Evolutionary conservation across 2,113 vertebrate species (phyloP).

Genomic region (Physeter macrocephalus): DNA sequence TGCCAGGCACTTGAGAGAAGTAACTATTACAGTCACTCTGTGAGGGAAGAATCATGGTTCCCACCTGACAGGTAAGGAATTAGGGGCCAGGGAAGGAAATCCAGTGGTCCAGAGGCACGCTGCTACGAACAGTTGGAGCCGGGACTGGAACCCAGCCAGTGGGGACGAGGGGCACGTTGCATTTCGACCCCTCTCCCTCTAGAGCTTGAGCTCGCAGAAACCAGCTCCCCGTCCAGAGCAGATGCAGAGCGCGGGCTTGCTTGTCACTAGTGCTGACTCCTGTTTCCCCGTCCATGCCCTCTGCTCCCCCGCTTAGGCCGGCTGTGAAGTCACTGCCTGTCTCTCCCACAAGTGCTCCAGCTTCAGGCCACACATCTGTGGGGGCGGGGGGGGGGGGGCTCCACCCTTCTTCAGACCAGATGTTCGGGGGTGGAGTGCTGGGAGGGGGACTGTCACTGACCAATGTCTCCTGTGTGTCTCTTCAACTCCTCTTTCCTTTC

Average conservation of each 20-base stretch:
- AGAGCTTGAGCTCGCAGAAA: neutral
- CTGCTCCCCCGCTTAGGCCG: constrained; percentile 55
- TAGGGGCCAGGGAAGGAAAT: neutral
- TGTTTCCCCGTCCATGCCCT: constrained; percentile 35
- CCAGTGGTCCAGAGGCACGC: neutral
- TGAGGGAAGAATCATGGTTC: neutral
- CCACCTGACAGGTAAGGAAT: neutral
- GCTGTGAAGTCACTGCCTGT: constrained; percentile 70
- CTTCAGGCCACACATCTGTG: constrained; percentile 58
- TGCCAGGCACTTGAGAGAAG: neutral
- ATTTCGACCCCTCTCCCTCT: neutral
- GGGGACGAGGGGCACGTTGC: rapidly evolving
- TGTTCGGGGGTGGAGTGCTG: constrained; percentile 63
- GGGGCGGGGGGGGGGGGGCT: constrained; percentile 33
- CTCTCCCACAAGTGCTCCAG: constrained; percentile 66
- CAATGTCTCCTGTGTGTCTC: constrained; percentile 6
- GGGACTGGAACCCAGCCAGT: neutral
- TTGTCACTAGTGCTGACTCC: neutral
- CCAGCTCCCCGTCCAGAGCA: neutral
- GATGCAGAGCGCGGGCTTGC: neutral
- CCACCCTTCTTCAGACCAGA: constrained; percentile 74
- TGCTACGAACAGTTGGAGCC: neutral
- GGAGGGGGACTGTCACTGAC: constrained; percentile 5
- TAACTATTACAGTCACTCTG: neutral
- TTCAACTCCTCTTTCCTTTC: constrained; percentile 1